A percentile compares a stretch with the other conserved stretches of the same genome.
These are phyloP conservation scores for Stegodyphus mimosarum DNA, from an alignment of 1,140 invertebrate species.

Conservation along the genomic window DNA sequence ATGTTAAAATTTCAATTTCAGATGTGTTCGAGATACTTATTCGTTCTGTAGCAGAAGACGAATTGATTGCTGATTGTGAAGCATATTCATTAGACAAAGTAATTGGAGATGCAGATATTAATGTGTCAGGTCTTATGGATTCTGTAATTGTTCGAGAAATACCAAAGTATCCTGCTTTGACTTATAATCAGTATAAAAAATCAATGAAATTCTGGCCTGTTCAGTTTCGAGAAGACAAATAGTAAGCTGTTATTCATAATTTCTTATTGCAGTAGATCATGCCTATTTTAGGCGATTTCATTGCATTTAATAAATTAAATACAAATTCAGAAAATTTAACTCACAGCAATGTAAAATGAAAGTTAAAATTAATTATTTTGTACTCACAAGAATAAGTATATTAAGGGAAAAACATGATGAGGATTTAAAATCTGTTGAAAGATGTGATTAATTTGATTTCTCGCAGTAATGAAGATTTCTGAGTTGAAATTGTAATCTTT, in stretches of 20 bases:
- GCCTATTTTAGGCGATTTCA: too few relatives aligned
- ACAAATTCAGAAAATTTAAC: too few relatives aligned
- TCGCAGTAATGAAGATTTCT: too few relatives aligned
- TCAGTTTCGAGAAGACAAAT: background rate
- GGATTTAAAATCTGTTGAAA: too few relatives aligned
- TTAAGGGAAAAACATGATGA: too few relatives aligned
- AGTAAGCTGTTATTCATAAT: background rate
- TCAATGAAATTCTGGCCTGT: background rate
- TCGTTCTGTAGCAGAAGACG: background rate
- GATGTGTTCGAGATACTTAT: conserved; percentile 38
- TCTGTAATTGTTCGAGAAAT: conserved; percentile 68
- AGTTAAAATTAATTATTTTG: too few relatives aligned
- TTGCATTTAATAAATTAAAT: too few relatives aligned
- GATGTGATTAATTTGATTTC: too few relatives aligned
- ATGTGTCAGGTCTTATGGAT: conserved; percentile 18
- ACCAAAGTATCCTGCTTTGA: conserved; percentile 73
- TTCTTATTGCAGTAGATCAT: too few relatives aligned
- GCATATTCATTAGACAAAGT: background rate
- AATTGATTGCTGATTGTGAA: background rate
- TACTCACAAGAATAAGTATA: too few relatives aligned
- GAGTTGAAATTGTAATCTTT: too few relatives aligned
- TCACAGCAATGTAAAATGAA: too few relatives aligned
- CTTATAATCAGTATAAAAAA: conserved; percentile 67
- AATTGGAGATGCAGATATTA: background rate
- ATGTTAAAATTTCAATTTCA: background rate